These are phyloP conservation scores for Eledona agricola DNA, from an alignment of 2,888 invertebrate species.

Conservation along the genomic window DNA sequence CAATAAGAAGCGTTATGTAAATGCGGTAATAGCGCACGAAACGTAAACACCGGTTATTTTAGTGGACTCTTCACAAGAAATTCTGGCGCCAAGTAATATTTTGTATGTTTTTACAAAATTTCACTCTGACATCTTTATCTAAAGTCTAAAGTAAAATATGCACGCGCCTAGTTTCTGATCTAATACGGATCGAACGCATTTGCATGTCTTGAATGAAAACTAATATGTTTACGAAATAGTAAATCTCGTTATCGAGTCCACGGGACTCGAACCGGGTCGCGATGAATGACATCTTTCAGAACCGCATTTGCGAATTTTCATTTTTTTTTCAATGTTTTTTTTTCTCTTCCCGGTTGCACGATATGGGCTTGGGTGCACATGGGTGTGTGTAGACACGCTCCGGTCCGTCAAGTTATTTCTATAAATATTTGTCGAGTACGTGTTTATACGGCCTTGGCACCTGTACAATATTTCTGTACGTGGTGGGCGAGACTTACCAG, in stretches of 20 bases:
- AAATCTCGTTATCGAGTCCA: conserved; percentile 24
- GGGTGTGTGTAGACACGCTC: conserved; percentile 27
- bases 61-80: too few relatives aligned
- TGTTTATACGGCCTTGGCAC: conserved; percentile 28
- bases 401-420: conserved; percentile 27
- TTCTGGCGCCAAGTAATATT: too few relatives aligned
- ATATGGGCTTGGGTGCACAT: conserved; percentile 10
- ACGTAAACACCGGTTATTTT: too few relatives aligned
- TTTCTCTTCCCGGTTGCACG: conserved; percentile 9
- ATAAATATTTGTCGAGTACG: conserved; percentile 29
- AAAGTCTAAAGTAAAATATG: too few relatives aligned
- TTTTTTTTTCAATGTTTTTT: too few relatives aligned
- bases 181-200: too few relatives aligned
- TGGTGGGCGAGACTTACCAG: conserved; percentile 3
- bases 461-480: conserved; percentile 7
- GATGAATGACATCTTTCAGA: conserved; percentile 21
- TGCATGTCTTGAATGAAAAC: conserved; percentile 21
- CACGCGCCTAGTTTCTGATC: too few relatives aligned
- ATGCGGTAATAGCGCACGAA: too few relatives aligned
- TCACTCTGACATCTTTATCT: too few relatives aligned
- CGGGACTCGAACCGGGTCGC: conserved; percentile 30
- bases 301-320: conserved; percentile 6
- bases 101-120: too few relatives aligned
- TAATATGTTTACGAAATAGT: conserved; percentile 35
- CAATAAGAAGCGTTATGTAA: too few relatives aligned